Evolutionary conservation across 2,888 invertebrate genomes (phyloP), one percentile per base, ranked within the genome.

Genomic region (Aquatica leii): DNA sequence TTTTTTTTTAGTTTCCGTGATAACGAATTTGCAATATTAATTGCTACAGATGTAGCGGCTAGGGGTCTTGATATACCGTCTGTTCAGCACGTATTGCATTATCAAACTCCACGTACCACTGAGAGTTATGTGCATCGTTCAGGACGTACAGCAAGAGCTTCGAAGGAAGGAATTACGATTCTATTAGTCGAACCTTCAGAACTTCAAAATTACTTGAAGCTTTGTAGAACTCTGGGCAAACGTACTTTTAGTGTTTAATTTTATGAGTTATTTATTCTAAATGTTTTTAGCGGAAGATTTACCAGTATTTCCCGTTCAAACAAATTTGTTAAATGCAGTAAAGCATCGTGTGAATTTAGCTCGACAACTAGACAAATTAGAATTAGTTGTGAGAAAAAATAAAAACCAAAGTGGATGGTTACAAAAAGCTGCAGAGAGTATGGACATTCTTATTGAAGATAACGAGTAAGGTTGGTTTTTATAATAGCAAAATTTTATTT

Each of bases 101-200:
- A 97, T 82, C 97, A 86, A 70, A 96, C 98, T 35, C 98, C 98
- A 0, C 87, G 93, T 73, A 97, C 97, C 0, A 93, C 94, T 6
- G 98, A 98, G 90, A 91, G 93, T 78, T 99, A 99, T 80, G 91
- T 99, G 0, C 99, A 99, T 79, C 87, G 99, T 64, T 97, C 97
- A 76, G 99, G 99, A 0, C 86, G 99, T 58, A 99, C 99, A 0
- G 99, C 98, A 0, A 85, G 99, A 54, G 97, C 96, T 0, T 86
- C 87, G 58, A 89, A 90, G 64, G 90, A 94, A 75, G 99, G 99
- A 0, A 88, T 98, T 8, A 95, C 98, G 1, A 88, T 99, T 1
- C 85, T 98, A 67, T 85, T 99, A 73, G 91, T 98, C 82, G 96
- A 96, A 74, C 94, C 97, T 0, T 86, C 88, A 0, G 98, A 98